A percentile compares a stretch with the other conserved stretches of the same genome.
Evolutionary conservation across 2,888 invertebrate species (phyloP).

Genomic region (Drosophila niveifrons): DNA sequence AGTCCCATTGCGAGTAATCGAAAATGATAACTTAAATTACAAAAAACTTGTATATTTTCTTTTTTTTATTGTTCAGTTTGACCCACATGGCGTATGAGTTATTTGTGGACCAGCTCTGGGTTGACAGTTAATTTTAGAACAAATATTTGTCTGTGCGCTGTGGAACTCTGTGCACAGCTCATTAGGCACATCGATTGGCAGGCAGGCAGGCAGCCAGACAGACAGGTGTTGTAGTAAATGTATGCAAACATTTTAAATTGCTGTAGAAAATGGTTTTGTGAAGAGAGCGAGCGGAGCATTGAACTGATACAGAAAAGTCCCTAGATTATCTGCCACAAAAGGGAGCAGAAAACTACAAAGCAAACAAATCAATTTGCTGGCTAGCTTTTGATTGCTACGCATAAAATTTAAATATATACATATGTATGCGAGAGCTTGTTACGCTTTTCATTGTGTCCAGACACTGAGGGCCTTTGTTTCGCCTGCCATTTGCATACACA

Average conservation of each 20-base stretch:
- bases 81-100: constrained; percentile 30
- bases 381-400: constrained; percentile 50
- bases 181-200: constrained; percentile 72
- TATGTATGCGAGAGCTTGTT: constrained; percentile 16
- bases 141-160: constrained; percentile 33
- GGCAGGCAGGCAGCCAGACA: not conserved
- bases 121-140: constrained; percentile 52
- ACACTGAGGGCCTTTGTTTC: constrained; percentile 49
- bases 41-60: not conserved
- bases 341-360: constrained; percentile 28
- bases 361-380: constrained; percentile 64
- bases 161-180: constrained; percentile 56
- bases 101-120: constrained; percentile 40
- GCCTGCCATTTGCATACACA: constrained; percentile 60
- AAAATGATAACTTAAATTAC: constrained; percentile 5
- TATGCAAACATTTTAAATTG: constrained; percentile 57
- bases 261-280: no score
- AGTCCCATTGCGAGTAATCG: not conserved
- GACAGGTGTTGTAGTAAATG: constrained; percentile 38
- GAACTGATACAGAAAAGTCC: constrained; percentile 43
- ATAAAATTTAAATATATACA: constrained; percentile 72
- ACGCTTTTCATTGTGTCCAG: constrained; percentile 56
- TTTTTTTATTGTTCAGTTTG: not conserved
- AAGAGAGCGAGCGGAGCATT: constrained; percentile 49
- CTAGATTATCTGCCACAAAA: constrained; percentile 22